Evolutionary conservation across 2,113 vertebrate species (phyloP).

Genomic region (Perccottus glenii): DNA sequence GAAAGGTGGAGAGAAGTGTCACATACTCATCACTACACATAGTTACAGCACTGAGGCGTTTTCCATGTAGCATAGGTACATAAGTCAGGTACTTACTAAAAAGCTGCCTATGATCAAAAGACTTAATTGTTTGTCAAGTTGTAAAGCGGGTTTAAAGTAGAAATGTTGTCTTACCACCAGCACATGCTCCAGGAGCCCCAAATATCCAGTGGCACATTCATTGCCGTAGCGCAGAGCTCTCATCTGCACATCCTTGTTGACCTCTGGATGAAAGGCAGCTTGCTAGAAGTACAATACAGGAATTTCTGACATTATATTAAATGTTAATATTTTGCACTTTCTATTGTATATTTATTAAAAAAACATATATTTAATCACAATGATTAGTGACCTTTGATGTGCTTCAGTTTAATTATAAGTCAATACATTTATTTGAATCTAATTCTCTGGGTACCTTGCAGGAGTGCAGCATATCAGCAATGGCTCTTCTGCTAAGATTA

Average conservation of each 20-base stretch:
- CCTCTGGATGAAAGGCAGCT: conserved; percentile 94
- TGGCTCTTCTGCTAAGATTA: conserved; percentile 93
- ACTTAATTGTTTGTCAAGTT: neutral
- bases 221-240: conserved; percentile 91
- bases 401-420: neutral
- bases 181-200: conserved; percentile 94
- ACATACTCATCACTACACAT: no score
- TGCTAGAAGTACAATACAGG: conserved; percentile 77
- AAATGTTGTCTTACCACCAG: conserved; percentile 85
- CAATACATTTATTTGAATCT: neutral
- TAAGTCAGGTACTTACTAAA: no score
- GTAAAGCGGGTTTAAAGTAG: neutral
- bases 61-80: no score
- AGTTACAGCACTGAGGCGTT: no score
- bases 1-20: neutral
- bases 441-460: conserved; percentile 86
- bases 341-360: no score
- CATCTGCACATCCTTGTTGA: conserved; percentile 85
- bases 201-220: conserved; percentile 92
- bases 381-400: neutral
- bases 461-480: conserved; percentile 94
- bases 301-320: neutral
- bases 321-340: no score
- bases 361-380: neutral
- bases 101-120: no score